Base-by-base conservation (phyloP, 2,888 invertebrate species). In the Tenthredo scrophulariae region DNA sequence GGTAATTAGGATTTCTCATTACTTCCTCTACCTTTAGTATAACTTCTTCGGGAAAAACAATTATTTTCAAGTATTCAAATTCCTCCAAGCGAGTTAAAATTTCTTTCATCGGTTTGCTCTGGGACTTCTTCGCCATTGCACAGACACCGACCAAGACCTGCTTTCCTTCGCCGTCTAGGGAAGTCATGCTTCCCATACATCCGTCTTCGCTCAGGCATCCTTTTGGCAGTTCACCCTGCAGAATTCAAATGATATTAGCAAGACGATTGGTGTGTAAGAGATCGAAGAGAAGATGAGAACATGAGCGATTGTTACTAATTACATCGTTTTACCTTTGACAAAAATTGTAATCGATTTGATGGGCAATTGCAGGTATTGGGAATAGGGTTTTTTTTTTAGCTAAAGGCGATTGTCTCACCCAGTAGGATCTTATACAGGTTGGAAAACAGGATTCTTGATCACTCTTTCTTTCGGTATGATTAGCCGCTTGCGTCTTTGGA, bases 121-220 rank as follows among this genome's bases (percentile, higher is more conserved):
- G 98, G 58, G 99, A 98, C 94, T 99, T 99, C 94, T 99, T 99
- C 91, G 98, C 97, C 99, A 99, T 99, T 89, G 99, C 99, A 95
- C 99, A 99, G 86, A 99, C 97, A 87, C 99, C 99, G 90, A 99
- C 98, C 93, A 98, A 96, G 90, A 99, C 98, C 92, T 98, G 98
- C 93, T 98, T 98, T 90, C 97, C 97, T 92, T 94, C 93, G 77
- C 94, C 94, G 87, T 94, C 95, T 92, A 94, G 90, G 86, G 94
- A 94, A 88, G 93, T 93, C 86, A 91, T 89, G 85, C 93, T 93
- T 40, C 90, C 93, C 91, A 94, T 90, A 84, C 93, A 93, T 88
- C 94, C 94, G 91, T 93, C 94, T 87, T 94, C 94, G 92, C 97
- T 97, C 86, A 95, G 92, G 90, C 95, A 97, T 92, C 96, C 94